Evolutionary conservation across 2,797 vertebrate species (phyloP).

Genomic region (Rhinella marina): DNA sequence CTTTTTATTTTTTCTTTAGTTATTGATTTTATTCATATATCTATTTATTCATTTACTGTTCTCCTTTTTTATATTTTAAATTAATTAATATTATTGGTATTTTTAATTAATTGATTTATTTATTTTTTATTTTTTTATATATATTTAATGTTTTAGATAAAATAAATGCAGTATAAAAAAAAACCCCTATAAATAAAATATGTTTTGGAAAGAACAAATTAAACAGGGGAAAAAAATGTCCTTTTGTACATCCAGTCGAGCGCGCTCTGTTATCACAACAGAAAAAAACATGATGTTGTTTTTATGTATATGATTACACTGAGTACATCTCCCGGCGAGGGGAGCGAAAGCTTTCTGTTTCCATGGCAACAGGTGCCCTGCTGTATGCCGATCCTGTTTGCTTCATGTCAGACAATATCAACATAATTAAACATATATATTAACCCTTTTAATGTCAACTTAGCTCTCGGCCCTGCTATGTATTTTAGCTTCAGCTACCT

Average conservation of each 20-base stretch:
- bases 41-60: no score
- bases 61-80: no score
- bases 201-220: slow-evolving; percentile 15
- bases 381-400: slow-evolving; percentile 19
- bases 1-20: no score
- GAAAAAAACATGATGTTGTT: slow-evolving; percentile 47
- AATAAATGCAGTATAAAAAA: neutral
- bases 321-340: slow-evolving; percentile 48
- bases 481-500: neutral
- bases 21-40: no score
- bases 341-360: slow-evolving; percentile 58
- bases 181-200: neutral
- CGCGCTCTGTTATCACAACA: slow-evolving; percentile 40
- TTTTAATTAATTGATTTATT: no score
- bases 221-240: neutral
- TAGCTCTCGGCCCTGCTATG: neutral
- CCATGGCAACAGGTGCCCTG: slow-evolving; percentile 46
- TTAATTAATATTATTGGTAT: no score
- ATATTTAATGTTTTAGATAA: neutral
- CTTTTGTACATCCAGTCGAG: slow-evolving; percentile 12
- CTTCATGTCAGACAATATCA: slow-evolving; percentile 35
- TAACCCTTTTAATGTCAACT: slow-evolving; percentile 24
- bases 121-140: no score
- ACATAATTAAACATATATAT: slow-evolving; percentile 49
- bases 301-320: slow-evolving; percentile 55